Base-by-base conservation (phyloP, 2,888 invertebrate species). In the Macrophya alboannulata region DNA sequence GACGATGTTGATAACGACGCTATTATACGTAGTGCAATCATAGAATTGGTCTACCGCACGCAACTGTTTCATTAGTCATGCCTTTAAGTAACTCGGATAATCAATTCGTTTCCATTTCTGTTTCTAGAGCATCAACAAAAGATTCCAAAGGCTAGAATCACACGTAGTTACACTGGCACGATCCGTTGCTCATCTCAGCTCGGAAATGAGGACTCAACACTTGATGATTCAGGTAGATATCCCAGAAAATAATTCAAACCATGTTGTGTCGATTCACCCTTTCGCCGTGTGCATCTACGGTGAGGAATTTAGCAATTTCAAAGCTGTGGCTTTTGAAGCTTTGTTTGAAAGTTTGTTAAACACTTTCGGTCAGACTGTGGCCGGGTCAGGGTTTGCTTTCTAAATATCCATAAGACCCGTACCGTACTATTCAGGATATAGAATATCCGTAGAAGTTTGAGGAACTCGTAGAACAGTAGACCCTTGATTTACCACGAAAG, bases 101-200 rank as follows among this genome's bases (percentile, higher is more conserved):
- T 68, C 37, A 68, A 68, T 68, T 68, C 68, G 15, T 37, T 68
- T 37, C 21, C n/a, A 74, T 74, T 74, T 45, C 10, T 68, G 15
- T 31, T 21, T 59, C 25, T 88, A 97, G 95, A 97, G 97, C 83
- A 97, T 98, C 88, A 97, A 98, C 94, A 97, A 97, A 93, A 95
- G 98, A 76, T 98, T 98, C 94, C 98, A 98, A 93, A 95, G 98
- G 6, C 94, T 98, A 88, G 98, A 98, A 93, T 97, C 98, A 0
- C 98, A 98, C 94, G 98, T 98, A 77, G 98, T 98, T 84, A 98
- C 98, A 1, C 94, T 98, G 87, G 98, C 98, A 0, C 95, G 98
- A 86, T 98, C 98, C 76, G 98, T 98, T 37, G 98, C 98, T 21
- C 98, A 98, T 93, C 95, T 98, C 65, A 98, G 98, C 59, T 97